phyloP scores from a whole-genome alignment of 2,888 invertebrate species.

The Lymantria dispar region DNA sequence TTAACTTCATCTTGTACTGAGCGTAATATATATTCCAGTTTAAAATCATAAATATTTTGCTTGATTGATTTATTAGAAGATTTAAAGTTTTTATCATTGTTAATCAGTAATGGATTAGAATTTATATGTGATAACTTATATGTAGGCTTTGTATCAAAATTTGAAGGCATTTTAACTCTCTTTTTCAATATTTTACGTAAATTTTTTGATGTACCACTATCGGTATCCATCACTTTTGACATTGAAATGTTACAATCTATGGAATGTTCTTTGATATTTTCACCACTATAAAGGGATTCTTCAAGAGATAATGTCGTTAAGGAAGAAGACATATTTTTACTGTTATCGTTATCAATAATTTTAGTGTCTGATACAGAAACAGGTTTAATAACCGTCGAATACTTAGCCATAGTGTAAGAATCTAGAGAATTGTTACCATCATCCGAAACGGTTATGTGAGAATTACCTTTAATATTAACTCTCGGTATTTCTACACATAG shows the following conservation, averaged over 20 bases:
- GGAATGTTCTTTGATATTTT: constrained; percentile 8
- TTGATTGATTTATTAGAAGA: constrained; percentile 6
- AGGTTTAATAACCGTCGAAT: constrained; percentile 32
- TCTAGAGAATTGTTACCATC: constrained; percentile 49
- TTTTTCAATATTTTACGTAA: constrained; percentile 7
- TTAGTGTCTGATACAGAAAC: constrained; percentile 31
- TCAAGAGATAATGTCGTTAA: constrained; percentile 32
- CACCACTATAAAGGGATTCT: constrained; percentile 14
- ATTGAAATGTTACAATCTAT: constrained; percentile 1
- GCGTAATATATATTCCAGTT: constrained; percentile 53
- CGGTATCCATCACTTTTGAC: constrained; percentile 4
- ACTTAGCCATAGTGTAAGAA: constrained; percentile 39
- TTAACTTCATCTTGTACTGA: constrained; percentile 42
- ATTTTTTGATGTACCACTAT: constrained; percentile 7
- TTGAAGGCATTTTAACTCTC: constrained; percentile 7
- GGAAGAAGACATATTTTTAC: constrained; percentile 21
- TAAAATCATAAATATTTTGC: constrained; percentile 36
- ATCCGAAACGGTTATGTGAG: constrained; percentile 39
- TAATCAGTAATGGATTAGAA: constrained; percentile 43
- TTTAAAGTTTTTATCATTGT: constrained; percentile 22
- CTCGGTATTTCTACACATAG: constrained; percentile 51
- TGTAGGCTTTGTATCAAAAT: constrained; percentile 28
- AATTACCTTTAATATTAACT: constrained; percentile 41
- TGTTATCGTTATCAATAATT: constrained; percentile 10
- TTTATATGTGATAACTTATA: constrained; percentile 46